Conservation (phyloP, 2,888 invertebrate species). For the Agriopis leucophaearia region DNA sequence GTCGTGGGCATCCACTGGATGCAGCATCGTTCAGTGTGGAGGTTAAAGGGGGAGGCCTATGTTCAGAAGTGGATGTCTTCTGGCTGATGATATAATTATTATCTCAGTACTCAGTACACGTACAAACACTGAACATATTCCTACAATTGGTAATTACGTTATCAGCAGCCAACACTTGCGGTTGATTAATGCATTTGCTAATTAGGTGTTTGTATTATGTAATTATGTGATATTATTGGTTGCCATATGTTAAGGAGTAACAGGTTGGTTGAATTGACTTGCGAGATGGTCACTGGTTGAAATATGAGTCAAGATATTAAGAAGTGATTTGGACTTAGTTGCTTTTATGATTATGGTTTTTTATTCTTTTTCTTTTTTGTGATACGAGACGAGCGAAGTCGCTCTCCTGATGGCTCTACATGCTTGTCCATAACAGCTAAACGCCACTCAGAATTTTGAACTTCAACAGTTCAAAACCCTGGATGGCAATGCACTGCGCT, state of each 20-base stretch:
- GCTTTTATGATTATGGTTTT: neutral
- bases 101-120: neutral
- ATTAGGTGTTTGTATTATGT: constrained; percentile 55
- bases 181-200: constrained; percentile 71
- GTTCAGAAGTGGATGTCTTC: no score
- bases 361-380: no score
- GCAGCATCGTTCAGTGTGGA: no score
- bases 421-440: no score
- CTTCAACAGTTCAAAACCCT: no score
- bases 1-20: no score
- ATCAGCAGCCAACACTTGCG: constrained; percentile 58
- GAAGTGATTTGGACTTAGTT: neutral
- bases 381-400: no score
- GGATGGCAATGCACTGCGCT: no score
- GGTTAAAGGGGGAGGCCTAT: no score
- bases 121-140: constrained; percentile 42
- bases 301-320: neutral
- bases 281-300: neutral
- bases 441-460: no score
- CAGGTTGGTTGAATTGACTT: constrained; percentile 17
- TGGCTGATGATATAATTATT: no score
- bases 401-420: no score
- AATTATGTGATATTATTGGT: constrained; percentile 10
- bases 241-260: constrained; percentile 20
- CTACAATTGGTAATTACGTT: constrained; percentile 59